These are phyloP conservation scores for Meandrina meandrites DNA, from an alignment of 92 coral and sea anemone species.

Conservation along the genomic window DNA sequence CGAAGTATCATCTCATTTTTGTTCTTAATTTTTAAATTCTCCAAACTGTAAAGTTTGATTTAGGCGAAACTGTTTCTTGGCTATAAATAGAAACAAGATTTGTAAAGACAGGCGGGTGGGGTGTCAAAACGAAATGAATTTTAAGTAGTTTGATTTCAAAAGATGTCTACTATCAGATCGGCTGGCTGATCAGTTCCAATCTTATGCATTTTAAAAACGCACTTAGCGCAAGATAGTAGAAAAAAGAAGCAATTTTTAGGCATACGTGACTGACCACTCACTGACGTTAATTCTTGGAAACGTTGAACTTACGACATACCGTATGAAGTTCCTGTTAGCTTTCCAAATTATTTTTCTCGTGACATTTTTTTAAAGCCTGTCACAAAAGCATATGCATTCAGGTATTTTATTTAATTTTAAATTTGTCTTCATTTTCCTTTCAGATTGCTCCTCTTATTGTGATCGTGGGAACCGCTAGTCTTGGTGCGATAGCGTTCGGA, in stretches of 20 bases:
- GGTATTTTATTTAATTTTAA: not conserved
- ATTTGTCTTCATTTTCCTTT: not conserved
- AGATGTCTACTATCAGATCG: not conserved
- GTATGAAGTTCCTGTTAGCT: not conserved
- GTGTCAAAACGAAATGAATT: not conserved
- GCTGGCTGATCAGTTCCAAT: not conserved
- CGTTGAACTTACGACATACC: not conserved
- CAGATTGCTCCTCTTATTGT: constrained; percentile 84
- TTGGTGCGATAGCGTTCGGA: constrained; percentile 75
- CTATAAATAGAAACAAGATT: not conserved
- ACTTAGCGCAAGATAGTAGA: not conserved
- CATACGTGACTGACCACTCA: not conserved
- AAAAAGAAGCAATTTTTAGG: not conserved
- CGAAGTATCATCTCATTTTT: not conserved
- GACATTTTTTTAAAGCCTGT: not conserved
- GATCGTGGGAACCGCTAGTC: constrained; percentile 74
- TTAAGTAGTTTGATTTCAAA: not conserved
- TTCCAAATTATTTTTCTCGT: not conserved
- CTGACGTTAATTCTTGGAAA: not conserved
- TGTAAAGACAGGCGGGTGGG: not conserved
- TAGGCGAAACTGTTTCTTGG: not conserved
- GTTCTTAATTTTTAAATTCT: not conserved
- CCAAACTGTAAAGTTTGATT: not conserved
- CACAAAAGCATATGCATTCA: not conserved
- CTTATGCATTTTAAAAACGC: not conserved